Evolutionary conservation across 2,797 vertebrate species (phyloP).

Genomic region (Meda fulgida): DNA sequence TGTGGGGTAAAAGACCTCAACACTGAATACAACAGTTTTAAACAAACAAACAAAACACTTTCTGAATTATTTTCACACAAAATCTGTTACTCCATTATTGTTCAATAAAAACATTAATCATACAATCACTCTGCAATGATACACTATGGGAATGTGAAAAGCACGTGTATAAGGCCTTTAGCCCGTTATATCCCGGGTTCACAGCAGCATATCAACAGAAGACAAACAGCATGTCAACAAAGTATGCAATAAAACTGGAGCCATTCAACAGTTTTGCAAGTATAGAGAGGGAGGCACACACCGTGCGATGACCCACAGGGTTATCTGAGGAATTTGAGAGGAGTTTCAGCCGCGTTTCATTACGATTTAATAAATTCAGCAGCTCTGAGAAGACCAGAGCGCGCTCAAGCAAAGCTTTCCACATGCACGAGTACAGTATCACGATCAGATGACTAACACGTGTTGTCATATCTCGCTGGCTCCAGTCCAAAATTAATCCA

Average conservation of each 20-base stretch:
- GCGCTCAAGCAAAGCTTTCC: conserved; percentile 29
- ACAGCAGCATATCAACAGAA: too few species aligned
- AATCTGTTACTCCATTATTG: too few species aligned
- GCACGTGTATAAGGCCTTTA: too few species aligned
- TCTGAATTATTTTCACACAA: too few species aligned
- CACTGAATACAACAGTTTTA: too few species aligned
- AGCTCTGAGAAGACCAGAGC: conserved; percentile 36
- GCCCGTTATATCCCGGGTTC: too few species aligned
- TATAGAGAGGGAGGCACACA: background rate
- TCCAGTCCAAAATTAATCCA: conserved; percentile 64
- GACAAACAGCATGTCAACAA: background rate
- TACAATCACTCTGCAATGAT: too few species aligned
- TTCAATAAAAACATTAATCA: too few species aligned
- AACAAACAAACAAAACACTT: too few species aligned
- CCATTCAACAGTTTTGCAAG: too few species aligned
- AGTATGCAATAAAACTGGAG: background rate
- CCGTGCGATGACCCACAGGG: background rate
- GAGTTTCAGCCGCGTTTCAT: background rate
- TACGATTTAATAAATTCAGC: background rate
- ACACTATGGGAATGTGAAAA: too few species aligned
- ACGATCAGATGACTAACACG: conserved; percentile 74
- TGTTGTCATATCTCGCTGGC: conserved; percentile 70
- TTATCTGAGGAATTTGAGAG: conserved; percentile 12
- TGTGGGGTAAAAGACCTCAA: too few species aligned
- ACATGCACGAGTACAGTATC: conserved; percentile 35